phyloP scores from a whole-genome alignment of 1,140 invertebrate species.

The Nephila pilipes region DNA sequence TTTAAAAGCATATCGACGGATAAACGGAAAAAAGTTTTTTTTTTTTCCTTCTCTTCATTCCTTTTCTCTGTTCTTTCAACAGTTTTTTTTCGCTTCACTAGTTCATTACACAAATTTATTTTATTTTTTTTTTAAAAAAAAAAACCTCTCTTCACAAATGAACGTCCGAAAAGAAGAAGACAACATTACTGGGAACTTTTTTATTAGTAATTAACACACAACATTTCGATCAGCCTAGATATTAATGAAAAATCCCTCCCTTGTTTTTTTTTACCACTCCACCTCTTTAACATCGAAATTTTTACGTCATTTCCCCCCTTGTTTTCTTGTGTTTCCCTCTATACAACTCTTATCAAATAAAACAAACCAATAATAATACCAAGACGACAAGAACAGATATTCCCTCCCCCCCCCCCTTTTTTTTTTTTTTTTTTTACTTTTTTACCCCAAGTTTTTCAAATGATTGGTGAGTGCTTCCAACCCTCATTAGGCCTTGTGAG shows the following conservation, averaged over 20 bases:
- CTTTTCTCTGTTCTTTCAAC: conserved; percentile 16
- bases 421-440: background rate
- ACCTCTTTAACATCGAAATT: background rate
- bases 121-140: conserved; percentile 23
- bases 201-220: conserved; percentile 74
- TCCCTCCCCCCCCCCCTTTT: no score
- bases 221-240: conserved; percentile 60
- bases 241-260: conserved; percentile 52
- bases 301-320: conserved; percentile 1
- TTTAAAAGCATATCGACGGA: conserved; percentile 72
- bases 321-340: conserved; percentile 10
- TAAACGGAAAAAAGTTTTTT: conserved; percentile 29
- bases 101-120: conserved; percentile 46
- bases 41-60: background rate
- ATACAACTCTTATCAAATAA: conserved; percentile 74
- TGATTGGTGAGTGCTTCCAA: conserved; percentile 58
- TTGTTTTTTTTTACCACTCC: background rate
- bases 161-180: conserved; percentile 18
- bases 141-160: conserved; percentile 20
- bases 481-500: conserved; percentile 55
- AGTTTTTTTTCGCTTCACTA: background rate
- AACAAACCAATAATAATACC: conserved; percentile 75
- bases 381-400: conserved; percentile 67
- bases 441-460: conserved; percentile 38
- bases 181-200: conserved; percentile 62